A percentile compares a stretch with the other conserved stretches of the same genome.
Conservation (phyloP, 2,888 invertebrate genomes). For the Lycia hirtaria region DNA sequence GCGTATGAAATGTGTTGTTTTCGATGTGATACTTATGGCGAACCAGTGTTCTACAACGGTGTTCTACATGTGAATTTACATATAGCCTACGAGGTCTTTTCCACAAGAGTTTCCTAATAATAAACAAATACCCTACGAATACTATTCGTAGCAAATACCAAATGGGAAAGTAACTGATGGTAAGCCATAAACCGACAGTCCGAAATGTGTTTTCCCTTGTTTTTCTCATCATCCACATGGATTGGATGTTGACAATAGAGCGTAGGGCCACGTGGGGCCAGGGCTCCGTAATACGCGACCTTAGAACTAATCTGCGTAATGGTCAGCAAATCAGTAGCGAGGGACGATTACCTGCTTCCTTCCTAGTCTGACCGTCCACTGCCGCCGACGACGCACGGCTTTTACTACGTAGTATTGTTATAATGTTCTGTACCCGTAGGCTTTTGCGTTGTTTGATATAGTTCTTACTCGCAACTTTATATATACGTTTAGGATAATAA, state of each 20-base stretch:
- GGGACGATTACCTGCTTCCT: constrained; percentile 50
- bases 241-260: constrained; percentile 3
- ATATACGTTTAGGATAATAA: too few species aligned
- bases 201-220: background rate
- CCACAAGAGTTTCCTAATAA: background rate
- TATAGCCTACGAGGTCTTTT: background rate
- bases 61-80: background rate
- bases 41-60: background rate
- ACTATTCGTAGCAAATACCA: too few species aligned
- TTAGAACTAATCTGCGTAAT: constrained; percentile 43
- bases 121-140: background rate
- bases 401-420: constrained; percentile 11
- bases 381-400: constrained; percentile 31
- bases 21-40: background rate
- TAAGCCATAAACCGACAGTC: too few species aligned
- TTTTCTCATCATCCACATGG: too few species aligned
- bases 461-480: too few species aligned
- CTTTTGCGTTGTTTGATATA: background rate
- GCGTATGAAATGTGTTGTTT: background rate
- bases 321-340: constrained; percentile 43
- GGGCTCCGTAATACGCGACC: constrained; percentile 38
- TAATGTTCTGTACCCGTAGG: too few species aligned
- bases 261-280: constrained; percentile 2
- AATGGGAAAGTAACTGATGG: background rate
- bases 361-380: constrained; percentile 30